Evolutionary conservation across 23 tunicate species (phyloP).

Genomic region (Diplosoma virens): DNA sequence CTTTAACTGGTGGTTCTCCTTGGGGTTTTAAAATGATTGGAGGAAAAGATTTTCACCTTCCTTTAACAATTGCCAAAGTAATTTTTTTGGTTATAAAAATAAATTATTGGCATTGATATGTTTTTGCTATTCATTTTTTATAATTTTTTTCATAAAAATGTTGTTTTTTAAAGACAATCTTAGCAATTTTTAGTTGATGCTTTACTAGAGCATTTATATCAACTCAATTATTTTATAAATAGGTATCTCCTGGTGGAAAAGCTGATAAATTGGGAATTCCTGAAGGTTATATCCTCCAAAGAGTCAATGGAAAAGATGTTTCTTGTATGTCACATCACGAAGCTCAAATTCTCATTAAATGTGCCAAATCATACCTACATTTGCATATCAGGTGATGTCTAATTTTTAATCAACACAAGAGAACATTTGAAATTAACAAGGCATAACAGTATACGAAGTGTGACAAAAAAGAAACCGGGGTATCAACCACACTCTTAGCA

Average conservation of each 20-base stretch:
- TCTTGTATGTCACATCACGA: slow-evolving; percentile 65
- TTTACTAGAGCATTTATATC: too few relatives aligned
- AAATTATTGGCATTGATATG: too few relatives aligned
- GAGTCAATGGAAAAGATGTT: slow-evolving; percentile 84
- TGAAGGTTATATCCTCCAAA: slow-evolving; percentile 66
- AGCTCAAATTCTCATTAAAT: slow-evolving; percentile 84
- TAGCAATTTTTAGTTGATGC: too few relatives aligned
- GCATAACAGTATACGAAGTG: not conserved
- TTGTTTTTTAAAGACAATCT: too few relatives aligned
- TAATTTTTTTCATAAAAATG: too few relatives aligned
- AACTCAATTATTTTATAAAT: too few relatives aligned
- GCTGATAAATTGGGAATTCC: slow-evolving; percentile 66
- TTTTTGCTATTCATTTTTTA: too few relatives aligned
- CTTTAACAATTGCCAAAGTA: slow-evolving; percentile 90
- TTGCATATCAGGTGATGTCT: slow-evolving; percentile 58
- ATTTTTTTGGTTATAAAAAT: not conserved
- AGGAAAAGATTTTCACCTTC: slow-evolving; percentile 80
- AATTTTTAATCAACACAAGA: too few relatives aligned
- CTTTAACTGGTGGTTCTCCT: slow-evolving; percentile 91
- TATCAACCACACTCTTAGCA: too few relatives aligned
- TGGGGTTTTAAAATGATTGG: slow-evolving; percentile 99
- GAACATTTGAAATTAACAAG: too few relatives aligned
- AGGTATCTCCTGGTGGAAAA: slow-evolving; percentile 88
- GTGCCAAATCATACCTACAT: slow-evolving; percentile 37
- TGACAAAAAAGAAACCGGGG: too few relatives aligned